Evolutionary conservation across 2,113 vertebrate genomes (phyloP).

Genomic region (Lepus timidus): DNA sequence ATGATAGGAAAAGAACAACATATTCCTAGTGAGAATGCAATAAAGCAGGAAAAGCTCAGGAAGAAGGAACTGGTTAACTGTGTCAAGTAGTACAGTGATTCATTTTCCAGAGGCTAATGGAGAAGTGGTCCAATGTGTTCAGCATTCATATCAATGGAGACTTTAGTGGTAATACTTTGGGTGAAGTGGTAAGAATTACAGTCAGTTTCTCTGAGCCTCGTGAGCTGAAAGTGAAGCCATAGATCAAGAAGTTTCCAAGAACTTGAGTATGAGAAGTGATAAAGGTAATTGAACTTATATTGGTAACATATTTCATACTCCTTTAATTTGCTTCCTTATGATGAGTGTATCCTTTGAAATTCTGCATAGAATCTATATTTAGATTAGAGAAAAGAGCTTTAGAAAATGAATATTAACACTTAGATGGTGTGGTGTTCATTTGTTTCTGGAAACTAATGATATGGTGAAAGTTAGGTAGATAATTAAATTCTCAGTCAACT

Average conservation of each 20-base stretch:
- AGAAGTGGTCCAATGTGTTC: neutral
- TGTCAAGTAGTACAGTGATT: neutral
- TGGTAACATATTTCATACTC: neutral
- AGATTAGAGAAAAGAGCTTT: constrained; percentile 27
- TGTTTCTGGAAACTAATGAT: constrained; percentile 61
- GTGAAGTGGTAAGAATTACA: neutral
- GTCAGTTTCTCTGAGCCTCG: neutral
- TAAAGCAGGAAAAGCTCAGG: neutral
- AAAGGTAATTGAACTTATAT: neutral
- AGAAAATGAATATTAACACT: constrained; percentile 62
- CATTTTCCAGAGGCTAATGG: neutral
- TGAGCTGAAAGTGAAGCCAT: neutral
- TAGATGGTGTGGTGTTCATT: constrained; percentile 47
- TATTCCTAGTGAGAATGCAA: neutral
- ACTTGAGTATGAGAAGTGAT: neutral
- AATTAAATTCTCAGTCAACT: constrained; percentile 66
- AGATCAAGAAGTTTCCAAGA: neutral
- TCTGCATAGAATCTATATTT: constrained; percentile 54
- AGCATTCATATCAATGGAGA: too few species aligned
- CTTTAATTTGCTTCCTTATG: constrained; percentile 41
- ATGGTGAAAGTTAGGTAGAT: constrained; percentile 22
- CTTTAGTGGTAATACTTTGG: too few species aligned
- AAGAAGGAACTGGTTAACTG: neutral
- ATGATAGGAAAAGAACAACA: neutral
- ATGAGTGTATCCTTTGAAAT: constrained; percentile 44